These are phyloP conservation scores for Dendroctonus valens DNA, from an alignment of 1,140 invertebrate genomes.

Conservation along the genomic window DNA sequence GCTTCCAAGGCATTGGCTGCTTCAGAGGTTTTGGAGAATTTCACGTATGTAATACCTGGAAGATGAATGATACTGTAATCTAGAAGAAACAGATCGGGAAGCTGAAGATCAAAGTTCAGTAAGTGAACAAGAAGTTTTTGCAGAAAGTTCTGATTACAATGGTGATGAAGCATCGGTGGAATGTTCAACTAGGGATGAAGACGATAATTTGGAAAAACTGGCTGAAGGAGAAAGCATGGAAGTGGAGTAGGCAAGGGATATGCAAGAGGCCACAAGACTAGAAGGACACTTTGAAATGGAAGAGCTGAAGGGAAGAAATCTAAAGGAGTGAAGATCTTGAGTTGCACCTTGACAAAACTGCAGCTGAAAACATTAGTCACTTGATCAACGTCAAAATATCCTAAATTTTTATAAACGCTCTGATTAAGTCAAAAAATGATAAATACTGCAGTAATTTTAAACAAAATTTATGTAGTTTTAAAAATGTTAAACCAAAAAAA, in stretches of 20 bases:
- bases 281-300: too few relatives aligned
- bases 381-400: neutral
- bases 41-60: constrained; percentile 74
- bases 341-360: too few relatives aligned
- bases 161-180: neutral
- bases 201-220: neutral
- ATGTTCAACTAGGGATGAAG: neutral
- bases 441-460: neutral
- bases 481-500: neutral
- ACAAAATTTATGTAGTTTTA: too few relatives aligned
- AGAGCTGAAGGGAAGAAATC: too few relatives aligned
- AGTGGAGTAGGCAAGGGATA: too few relatives aligned
- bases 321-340: too few relatives aligned
- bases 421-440: neutral
- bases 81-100: neutral
- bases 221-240: too few relatives aligned
- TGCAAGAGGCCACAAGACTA: too few relatives aligned
- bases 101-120: too few relatives aligned
- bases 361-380: neutral
- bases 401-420: neutral
- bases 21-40: constrained; percentile 82
- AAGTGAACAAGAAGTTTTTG: neutral
- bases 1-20: constrained; percentile 79
- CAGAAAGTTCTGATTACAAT: neutral
- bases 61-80: constrained; percentile 12